Evolutionary conservation across 23 tunicate species (phyloP), one percentile per base, ranked within the genome.

Genomic region (Trididemnum clinides): DNA sequence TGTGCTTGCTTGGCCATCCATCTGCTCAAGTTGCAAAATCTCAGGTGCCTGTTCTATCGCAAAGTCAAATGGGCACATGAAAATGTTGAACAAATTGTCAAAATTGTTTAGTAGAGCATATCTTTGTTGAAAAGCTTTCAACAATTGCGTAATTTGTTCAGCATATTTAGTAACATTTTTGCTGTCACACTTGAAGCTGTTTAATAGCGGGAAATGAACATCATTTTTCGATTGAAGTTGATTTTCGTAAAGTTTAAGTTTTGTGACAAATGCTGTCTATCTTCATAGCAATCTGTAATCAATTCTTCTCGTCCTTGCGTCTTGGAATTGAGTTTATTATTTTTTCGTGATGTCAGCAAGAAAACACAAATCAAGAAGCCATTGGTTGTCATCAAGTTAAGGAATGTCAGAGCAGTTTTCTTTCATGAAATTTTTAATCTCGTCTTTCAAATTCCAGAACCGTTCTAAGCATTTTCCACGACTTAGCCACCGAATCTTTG

Each of bases 131-230:
- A n/a, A n/a, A n/a, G n/a, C n/a, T n/a, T n/a, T n/a, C n/a, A n/a
- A n/a, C n/a, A n/a, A n/a, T n/a, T n/a, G n/a, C n/a, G n/a, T n/a
- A n/a, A n/a, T n/a, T n/a, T n/a, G n/a, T n/a, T n/a, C n/a, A n/a
- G n/a, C n/a, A n/a, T n/a, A n/a, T n/a, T n/a, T n/a, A n/a, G n/a
- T n/a, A n/a, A n/a, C n/a, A n/a, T n/a, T n/a, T n/a, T n/a, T n/a
- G n/a, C n/a, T 12, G 44, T 39, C 29, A 25, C 82, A 28, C 3
- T 76, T 33, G 28, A 76, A 39, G 64, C 28, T 23, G 36, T 76
- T 76, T 29, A 76, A 28, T 10, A 76, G 36, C n/a, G 82, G 82
- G 25, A 76, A 76, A 39, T 76, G 82, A 76, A 39, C 25, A 3
- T 72, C 82, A 7, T 36, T 44, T 76, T n/a, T 76, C 10, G 63